Evolutionary conservation across 2,797 vertebrate genomes (phyloP), one percentile per base, ranked within the genome.

Genomic region (Lophius americanus): DNA sequence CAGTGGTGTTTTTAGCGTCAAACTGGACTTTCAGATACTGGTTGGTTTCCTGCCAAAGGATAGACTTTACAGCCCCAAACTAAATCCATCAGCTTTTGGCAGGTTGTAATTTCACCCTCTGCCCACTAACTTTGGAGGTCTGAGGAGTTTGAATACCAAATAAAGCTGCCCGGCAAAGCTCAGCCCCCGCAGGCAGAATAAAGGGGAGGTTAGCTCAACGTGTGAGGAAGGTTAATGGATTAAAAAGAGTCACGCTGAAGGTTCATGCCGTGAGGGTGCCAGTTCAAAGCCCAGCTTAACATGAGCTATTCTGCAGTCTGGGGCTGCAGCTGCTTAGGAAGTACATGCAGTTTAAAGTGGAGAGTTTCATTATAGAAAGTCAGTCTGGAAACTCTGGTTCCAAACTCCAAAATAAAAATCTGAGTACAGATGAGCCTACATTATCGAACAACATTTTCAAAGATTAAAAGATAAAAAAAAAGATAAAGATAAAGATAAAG

Each of bases 181-280:
- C 11, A 5, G 37, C 36, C 38, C 23, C 64, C 66, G 50, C 51
- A 55, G 73, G 55, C 56, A 7, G 57, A 50, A 7, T 44, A 3
- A 9, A 13, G 55, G 52, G 46, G 14, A 52, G 42, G 7, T 7
- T 3, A 35, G 56, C 52, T 54, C 51, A 2, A 13, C 5, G 46
- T 43, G 57, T 58, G 64, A 13, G 46, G 36, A 55, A 60, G 76
- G 71, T 68, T 76, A 73, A 72, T 63, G 60, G 66, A 58, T 71
- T 65, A 51, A 54, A 54, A 38, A 11, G 36, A 33, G 51, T 44
- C 23, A 23, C 41, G 36, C 23, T 50, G 69, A 32, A 36, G 50
- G 38, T 48, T 8, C 23, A n/a, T 35, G 3, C 38, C 36, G 53
- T 9, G 47, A 76, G 52, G 46, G 23, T 64, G 44, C 39, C 37